Base-by-base conservation (phyloP, 2,797 vertebrate species). In the Phoebastria nigripes region DNA sequence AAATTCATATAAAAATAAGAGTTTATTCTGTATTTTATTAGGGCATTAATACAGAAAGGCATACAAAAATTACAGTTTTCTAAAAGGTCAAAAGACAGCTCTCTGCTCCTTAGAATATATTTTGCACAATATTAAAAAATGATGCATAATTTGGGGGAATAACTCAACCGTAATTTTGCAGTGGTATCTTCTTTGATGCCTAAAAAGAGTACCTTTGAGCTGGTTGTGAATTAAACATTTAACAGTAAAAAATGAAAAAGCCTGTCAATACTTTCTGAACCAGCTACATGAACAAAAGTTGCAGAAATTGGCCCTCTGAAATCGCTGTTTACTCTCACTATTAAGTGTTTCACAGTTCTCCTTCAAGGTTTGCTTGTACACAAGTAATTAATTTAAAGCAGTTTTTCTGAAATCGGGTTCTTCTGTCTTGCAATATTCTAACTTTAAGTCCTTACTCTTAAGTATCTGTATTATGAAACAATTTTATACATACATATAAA, bases 61-160 rank as follows among this genome's bases (percentile, higher is more conserved):
- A 81, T 56, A 82, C 51, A 81, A 81, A 94, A 96, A 87, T 86
- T 91, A 95, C 11, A 47, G 87, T 81, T 78, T 91, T 87, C 82
- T 42, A 76, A 95, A 94, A 95, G 95, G 95, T 91, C 82, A 90
- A 87, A 96, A 96, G 72, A 92, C 67, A 94, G 66, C 46, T 86
- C 65, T 78, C 67, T 86, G 52, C 54, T 93, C 76, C 76, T 83
- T 63, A 69, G 65, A 93, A 92, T 82, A 37, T 82, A 88, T 92
- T 92, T 83, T 93, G 76, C 87, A 93, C 72, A 66, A 62, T 94
- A 92, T 42, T 93, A 18, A 88, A 82, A 94, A 94, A 96, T 54
- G 2, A 84, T 79, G 14, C 76, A 89, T 82, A 77, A 82, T 90
- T 89, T 71, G 46, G 33, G 69, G 72, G 91, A 87, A 91, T 93